Percentiles rank a stretch among this genome's conserved stretches.
Evolutionary conservation across 2,797 vertebrate genomes (phyloP).

Genomic region (Artibeus jamaicensis): DNA sequence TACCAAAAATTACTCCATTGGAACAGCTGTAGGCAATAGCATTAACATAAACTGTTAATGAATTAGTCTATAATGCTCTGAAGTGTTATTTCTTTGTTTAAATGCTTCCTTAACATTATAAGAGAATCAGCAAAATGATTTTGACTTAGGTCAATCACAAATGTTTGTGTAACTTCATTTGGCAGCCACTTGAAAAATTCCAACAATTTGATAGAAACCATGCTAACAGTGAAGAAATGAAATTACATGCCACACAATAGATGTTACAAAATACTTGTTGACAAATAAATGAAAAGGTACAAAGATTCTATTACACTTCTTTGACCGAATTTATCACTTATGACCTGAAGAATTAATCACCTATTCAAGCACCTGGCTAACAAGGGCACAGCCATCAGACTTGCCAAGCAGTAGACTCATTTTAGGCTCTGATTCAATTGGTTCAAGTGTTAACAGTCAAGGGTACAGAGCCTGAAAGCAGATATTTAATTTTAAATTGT

Average conservation of each 20-base stretch:
- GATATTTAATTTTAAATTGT: neutral
- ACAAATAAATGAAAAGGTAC: neutral
- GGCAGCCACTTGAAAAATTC: neutral
- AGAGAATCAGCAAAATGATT: conserved; percentile 17
- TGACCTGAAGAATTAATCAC: neutral
- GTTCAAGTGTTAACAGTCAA: neutral
- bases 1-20: neutral
- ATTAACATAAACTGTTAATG: conserved; percentile 40
- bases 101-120: neutral
- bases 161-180: neutral
- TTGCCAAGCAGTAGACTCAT: neutral
- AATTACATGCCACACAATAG: neutral
- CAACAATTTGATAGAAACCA: neutral
- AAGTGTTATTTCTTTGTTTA: conserved; percentile 28
- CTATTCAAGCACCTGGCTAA: neutral
- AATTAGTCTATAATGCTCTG: conserved; percentile 17
- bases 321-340: neutral
- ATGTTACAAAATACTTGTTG: neutral
- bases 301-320: neutral
- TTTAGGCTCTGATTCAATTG: neutral
- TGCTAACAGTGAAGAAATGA: neutral
- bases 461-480: neutral
- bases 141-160: neutral
- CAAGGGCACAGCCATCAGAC: neutral
- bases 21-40: neutral